phyloP scores from a whole-genome alignment of 2,113 vertebrate genomes.

The Neofelis nebulosa region DNA sequence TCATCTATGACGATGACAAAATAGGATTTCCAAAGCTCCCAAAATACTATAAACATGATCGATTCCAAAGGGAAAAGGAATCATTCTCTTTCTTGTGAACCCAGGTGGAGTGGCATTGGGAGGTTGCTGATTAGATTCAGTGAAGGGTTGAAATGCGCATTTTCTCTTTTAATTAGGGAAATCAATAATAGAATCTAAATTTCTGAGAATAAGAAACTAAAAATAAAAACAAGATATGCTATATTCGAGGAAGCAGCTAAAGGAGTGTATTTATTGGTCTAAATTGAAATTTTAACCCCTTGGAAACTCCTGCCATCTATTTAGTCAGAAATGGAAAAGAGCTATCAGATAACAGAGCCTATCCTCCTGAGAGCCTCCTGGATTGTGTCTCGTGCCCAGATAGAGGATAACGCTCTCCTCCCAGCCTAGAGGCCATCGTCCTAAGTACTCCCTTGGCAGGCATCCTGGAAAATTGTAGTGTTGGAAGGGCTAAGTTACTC shows the following conservation, averaged over 20 bases:
- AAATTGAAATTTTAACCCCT: conserved; percentile 74
- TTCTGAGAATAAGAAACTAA: conserved; percentile 24
- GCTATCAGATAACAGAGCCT: conserved; percentile 68
- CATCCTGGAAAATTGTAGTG: conserved; percentile 78
- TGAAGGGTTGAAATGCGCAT: neutral
- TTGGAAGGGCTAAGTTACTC: conserved; percentile 66
- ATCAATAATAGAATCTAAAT: neutral
- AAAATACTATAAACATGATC: neutral
- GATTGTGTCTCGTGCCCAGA: conserved; percentile 71
- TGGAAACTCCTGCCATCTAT: conserved; percentile 71
- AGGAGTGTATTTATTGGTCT: conserved; percentile 40
- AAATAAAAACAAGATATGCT: neutral
- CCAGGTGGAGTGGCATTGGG: neutral
- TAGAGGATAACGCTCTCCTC: conserved; percentile 65
- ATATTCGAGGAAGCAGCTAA: neutral
- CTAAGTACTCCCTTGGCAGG: conserved; percentile 80
- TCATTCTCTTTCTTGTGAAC: neutral
- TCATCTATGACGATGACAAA: neutral
- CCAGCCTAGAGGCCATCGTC: conserved; percentile 56
- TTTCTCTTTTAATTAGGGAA: neutral
- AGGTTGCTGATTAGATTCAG: neutral
- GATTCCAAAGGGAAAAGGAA: neutral
- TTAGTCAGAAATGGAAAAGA: conserved; percentile 75
- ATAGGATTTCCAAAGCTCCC: neutral
- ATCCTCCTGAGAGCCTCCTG: conserved; percentile 58